Percentiles rank a stretch among this genome's conserved stretches.
Conservation (phyloP, 1,140 invertebrate genomes). For the Eriocheir sinensis region DNA sequence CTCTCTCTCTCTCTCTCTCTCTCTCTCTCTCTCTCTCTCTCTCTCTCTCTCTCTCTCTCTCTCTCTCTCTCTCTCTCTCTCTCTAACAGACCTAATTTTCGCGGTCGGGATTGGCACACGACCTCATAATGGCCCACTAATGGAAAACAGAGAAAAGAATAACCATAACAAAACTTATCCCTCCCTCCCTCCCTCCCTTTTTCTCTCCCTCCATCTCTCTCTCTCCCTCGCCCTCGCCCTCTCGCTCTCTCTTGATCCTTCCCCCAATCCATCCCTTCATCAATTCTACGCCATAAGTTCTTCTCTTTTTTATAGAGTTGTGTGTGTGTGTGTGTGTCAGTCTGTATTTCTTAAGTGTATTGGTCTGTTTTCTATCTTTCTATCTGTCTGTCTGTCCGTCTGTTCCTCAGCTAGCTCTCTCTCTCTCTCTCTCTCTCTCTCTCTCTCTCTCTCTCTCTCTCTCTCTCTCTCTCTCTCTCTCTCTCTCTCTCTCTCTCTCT, state of each 20-base stretch:
- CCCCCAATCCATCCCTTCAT: too few species aligned
- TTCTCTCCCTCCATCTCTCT: neutral
- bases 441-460: neutral
- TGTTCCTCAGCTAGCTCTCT: too few species aligned
- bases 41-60: conserved; percentile 19
- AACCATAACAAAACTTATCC: conserved; percentile 71
- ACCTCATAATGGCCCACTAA: conserved; percentile 60
- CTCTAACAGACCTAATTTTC: conserved; percentile 44
- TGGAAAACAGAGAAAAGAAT: conserved; percentile 71
- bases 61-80: neutral
- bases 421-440: too few species aligned
- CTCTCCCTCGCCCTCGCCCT: neutral
- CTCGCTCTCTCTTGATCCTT: neutral
- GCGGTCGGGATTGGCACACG: conserved; percentile 57
- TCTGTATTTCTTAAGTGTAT: too few species aligned
- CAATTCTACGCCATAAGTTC: too few species aligned
- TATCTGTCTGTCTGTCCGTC: too few species aligned
- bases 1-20: neutral
- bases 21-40: conserved; percentile 49
- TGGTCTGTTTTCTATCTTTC: too few species aligned
- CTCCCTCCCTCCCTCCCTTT: conserved; percentile 13
- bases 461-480: conserved; percentile 4
- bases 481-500: conserved; percentile 31
- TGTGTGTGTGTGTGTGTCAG: neutral
- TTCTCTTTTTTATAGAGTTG: neutral